Base-by-base conservation (phyloP, 2,797 vertebrate species). In the Triplophysa bombifrons region DNA sequence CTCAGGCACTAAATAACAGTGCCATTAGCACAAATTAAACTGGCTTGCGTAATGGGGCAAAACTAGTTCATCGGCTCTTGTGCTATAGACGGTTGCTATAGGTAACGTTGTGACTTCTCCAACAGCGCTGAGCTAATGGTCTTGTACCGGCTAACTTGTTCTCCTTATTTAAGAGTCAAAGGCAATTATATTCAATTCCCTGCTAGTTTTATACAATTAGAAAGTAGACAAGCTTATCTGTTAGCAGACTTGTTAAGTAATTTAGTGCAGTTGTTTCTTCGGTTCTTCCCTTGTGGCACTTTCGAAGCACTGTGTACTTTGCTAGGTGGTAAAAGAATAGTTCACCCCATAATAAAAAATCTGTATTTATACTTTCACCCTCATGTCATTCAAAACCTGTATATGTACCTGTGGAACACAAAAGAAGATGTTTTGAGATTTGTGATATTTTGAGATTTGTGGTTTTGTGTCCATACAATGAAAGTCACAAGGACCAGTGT, bases 11-110 rank as follows among this genome's bases (percentile, higher is more conserved):
- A 65, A 79, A 72, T 72, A 64, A 72, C 60, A 46, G 44, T 27
- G 77, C 34, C 69, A 79, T 79, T 72, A 72, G 69, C 60, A 65
- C 77, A 72, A 56, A 79, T 79, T 64, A 79, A 65, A 79, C 34
- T 7, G 27, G 11, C 68, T 56, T 72, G 60, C 1, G 22, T 65
- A 72, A 79, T 79, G 69, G 60, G 34, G 34, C 48, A 65, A 79
- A 72, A 55, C 48, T 72, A 72, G 50, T 56, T 65, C 34, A 78
- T 78, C 60, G 38, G 58, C 48, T 72, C 30, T 58, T 17, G 48
- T 63, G 56, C 27, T 61, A 78, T 19, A 61, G 10, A 41, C 67
- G 14, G 44, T 71, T 61, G 75, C 66, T 61, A 38, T 20, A 63
- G 44, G n/a, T 65, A 30, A 30, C 30, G 30, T 30, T 30, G 30